Evolutionary conservation across 2,113 vertebrate species (phyloP).

Genomic region (Apistogramma diplotaenia): DNA sequence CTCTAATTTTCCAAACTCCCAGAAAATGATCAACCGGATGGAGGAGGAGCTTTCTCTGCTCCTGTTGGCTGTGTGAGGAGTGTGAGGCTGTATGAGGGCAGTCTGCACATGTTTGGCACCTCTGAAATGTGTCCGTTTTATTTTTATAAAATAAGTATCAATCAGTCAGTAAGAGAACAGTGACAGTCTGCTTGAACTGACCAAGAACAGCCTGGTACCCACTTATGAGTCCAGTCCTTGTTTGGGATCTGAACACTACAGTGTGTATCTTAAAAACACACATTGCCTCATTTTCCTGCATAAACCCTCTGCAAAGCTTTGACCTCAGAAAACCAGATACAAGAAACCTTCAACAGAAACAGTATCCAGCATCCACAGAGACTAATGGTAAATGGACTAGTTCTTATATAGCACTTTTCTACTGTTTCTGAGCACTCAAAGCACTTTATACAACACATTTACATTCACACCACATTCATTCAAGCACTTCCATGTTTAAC

Average conservation of each 20-base stretch:
- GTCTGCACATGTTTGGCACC: no score
- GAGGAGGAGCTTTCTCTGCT: neutral
- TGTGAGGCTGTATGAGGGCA: no score
- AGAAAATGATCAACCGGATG: neutral
- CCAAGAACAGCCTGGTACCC: neutral
- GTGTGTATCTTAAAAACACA: neutral
- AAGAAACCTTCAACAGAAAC: no score
- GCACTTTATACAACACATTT: no score
- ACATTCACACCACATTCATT: no score
- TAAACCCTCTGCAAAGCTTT: neutral
- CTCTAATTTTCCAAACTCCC: neutral
- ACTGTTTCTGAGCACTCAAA: no score
- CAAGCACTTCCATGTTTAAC: no score
- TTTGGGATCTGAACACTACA: neutral
- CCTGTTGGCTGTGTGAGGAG: neutral
- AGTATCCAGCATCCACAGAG: no score
- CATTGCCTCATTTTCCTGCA: neutral
- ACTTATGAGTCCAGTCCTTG: neutral
- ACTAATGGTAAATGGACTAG: no score
- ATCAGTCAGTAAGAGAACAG: neutral
- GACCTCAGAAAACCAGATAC: neutral
- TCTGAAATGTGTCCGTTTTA: no score
- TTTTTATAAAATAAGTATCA: neutral
- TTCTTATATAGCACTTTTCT: no score
- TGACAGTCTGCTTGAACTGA: neutral